Conservation (phyloP, 2,113 vertebrate species). For the Himantopus leucocephalus region DNA sequence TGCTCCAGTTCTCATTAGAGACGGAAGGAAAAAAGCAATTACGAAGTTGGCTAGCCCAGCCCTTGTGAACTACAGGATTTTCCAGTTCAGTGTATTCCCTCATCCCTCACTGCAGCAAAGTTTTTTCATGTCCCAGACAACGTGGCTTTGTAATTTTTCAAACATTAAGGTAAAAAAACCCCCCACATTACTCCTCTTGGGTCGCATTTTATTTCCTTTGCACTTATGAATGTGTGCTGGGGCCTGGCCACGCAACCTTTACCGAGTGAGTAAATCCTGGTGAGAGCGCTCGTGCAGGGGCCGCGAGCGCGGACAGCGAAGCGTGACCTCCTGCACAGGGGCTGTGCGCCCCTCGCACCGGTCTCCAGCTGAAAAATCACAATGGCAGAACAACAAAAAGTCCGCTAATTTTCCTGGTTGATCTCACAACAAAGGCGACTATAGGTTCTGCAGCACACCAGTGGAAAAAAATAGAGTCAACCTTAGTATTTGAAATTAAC, state of each 20-base stretch:
- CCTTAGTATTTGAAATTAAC: neutral
- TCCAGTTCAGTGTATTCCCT: slow-evolving; percentile 41
- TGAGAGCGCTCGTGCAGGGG: neutral
- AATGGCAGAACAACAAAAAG: neutral
- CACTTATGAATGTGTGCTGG: neutral
- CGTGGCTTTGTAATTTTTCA: neutral
- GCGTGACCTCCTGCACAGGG: neutral
- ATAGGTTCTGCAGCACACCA: neutral
- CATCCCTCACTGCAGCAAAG: neutral
- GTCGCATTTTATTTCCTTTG: neutral
- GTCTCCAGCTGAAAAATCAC: neutral
- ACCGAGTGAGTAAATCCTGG: neutral
- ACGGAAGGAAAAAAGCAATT: slow-evolving; percentile 31
- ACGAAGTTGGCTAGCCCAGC: neutral
- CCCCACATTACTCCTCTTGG: neutral
- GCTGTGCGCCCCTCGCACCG: neutral
- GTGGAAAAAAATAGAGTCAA: neutral
- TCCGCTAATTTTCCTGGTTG: neutral
- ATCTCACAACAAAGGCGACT: neutral
- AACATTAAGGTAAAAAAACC: neutral
- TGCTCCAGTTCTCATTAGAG: slow-evolving; percentile 1
- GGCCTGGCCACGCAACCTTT: neutral
- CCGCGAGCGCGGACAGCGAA: fast-evolving
- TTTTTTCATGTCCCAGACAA: neutral
- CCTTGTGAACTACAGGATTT: slow-evolving; percentile 32